Base-by-base conservation (phyloP, 2,113 vertebrate species). In the Nothobranchius kuhntae region DNA sequence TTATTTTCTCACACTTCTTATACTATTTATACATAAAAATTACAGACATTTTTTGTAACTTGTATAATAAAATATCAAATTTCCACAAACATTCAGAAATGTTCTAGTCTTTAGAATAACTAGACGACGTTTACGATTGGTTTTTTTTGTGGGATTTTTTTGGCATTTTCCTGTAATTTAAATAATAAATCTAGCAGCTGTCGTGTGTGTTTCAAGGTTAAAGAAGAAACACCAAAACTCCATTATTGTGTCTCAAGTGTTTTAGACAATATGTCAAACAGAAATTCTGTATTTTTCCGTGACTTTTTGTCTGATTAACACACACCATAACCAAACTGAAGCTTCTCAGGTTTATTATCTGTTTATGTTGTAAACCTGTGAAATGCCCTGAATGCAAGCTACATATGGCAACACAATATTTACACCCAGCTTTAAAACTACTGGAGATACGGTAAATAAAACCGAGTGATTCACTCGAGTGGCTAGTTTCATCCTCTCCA, bases 391-490 rank as follows among this genome's bases (percentile, higher is more conserved):
- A 24, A 7, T 38, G 21, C 45, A 3, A 47, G 14, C 60, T 14
- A 6, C 2, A 11, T 44, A 13, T 40, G 42, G 17, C 21, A 7
- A 47, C 12, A 40, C 8, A 26, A 40, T 64, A 57, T 61, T 40
- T 51, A 35, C 21, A 30, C 2, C 14, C 44, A 30, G 55, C 24
- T 73, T 12, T 14, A 47, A 66, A 54, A 14, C 9, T 51, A 48
- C 60, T 46, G 21, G 30, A n/a, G 36, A 15, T 21, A 54, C 55
- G 77, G 52, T 35, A 15, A 15, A 54, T 75, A 30, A 74, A 81
- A 75, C n/a, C 36, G 21, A 78, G 61, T 75, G 57, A 75, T 69
- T 86, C 77, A 74, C 67, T 35, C n/a, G 10, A 12, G 15, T 61
- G 10, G 1, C 0, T 1, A 65, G 65, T 71, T 63, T 13, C 35